Conservation (phyloP, 2,888 invertebrate species). For the Macrosiphum euphorbiae region DNA sequence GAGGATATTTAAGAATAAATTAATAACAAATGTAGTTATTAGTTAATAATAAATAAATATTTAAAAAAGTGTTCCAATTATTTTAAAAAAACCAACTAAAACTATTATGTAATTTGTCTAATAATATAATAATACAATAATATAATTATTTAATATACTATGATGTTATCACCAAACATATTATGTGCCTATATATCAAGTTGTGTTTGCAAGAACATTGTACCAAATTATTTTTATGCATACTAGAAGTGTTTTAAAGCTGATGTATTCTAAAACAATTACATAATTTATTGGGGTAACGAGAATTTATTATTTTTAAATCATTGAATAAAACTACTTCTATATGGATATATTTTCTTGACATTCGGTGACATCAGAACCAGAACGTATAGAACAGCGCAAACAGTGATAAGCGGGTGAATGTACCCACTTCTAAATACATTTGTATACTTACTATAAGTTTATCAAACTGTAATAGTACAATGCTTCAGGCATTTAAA, state of each 20-base stretch:
- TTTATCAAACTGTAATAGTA: no score
- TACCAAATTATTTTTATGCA: not conserved
- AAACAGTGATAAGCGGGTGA: no score
- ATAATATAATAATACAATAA: no score
- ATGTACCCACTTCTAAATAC: no score
- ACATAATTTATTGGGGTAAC: not conserved
- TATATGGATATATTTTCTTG: not conserved
- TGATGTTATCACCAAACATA: not conserved
- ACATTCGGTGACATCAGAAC: no score
- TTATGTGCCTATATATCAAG: not conserved
- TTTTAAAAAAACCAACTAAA: not conserved
- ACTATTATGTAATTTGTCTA: not conserved
- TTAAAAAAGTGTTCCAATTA: not conserved
- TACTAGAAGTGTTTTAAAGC: not conserved
- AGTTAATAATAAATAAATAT: not conserved
- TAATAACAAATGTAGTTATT: not conserved
- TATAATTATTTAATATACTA: no score
- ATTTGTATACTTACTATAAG: no score
- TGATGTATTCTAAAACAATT: not conserved
- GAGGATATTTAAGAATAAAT: not conserved
- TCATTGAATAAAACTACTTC: not conserved
- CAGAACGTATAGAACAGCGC: no score
- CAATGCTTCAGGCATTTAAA: no score
- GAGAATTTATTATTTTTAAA: not conserved
- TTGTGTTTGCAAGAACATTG: not conserved